Conservation (phyloP, 2,113 vertebrate species). For the Myiagra hebetior region DNA sequence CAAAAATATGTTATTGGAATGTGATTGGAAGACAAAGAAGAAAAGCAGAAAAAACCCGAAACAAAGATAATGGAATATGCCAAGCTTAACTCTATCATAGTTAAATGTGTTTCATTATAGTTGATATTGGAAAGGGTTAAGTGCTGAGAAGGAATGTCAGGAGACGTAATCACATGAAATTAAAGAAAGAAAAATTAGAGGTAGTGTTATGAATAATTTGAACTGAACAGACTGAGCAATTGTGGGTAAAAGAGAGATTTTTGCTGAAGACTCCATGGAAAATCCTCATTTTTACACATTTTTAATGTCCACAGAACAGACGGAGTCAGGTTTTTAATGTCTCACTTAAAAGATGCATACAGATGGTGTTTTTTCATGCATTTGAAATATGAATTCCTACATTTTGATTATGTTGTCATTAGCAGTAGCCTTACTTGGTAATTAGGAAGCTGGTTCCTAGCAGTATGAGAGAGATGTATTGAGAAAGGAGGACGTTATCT, state of each 20-base stretch:
- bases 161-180: constrained; percentile 23
- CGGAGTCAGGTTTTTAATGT: constrained; percentile 59
- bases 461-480: constrained; percentile 22
- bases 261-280: constrained; percentile 35
- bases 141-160: neutral
- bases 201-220: constrained; percentile 45
- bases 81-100: neutral
- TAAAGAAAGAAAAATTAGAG: constrained; percentile 27
- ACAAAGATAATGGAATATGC: neutral
- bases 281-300: constrained; percentile 60
- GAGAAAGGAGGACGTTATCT: constrained; percentile 42
- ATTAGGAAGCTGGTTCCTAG: constrained; percentile 53
- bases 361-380: constrained; percentile 69
- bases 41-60: neutral
- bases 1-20: neutral
- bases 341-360: constrained; percentile 58
- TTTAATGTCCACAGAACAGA: constrained; percentile 62
- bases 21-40: neutral
- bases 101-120: neutral
- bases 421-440: constrained; percentile 56
- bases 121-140: constrained; percentile 13
- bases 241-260: constrained; percentile 29
- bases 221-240: constrained; percentile 32
- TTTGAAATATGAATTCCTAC: constrained; percentile 65
- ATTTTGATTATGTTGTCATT: constrained; percentile 68